Evolutionary conservation across 2,113 vertebrate species (phyloP).

Genomic region (Pluvialis apricaria): DNA sequence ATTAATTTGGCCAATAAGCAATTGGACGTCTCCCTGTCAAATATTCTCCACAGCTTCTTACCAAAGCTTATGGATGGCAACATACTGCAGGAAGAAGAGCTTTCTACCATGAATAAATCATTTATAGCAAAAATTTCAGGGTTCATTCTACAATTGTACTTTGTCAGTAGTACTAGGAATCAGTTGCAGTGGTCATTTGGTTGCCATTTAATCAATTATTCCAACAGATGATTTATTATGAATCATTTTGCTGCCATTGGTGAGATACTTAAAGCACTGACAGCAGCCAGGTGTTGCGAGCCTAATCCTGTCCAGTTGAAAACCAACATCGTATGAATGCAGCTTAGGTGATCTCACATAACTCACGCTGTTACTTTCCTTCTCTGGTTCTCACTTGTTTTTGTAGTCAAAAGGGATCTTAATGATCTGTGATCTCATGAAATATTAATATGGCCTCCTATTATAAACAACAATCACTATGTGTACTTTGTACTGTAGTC

Average conservation of each 20-base stretch:
- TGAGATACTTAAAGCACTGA: neutral
- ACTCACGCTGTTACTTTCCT: neutral
- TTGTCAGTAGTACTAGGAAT: neutral
- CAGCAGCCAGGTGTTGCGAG: neutral
- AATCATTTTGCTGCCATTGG: neutral
- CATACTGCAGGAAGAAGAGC: neutral
- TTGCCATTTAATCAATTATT: neutral
- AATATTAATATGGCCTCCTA: neutral
- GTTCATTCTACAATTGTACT: neutral
- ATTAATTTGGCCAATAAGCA: neutral
- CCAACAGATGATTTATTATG: neutral
- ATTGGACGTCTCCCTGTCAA: neutral
- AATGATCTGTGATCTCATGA: neutral
- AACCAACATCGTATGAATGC: neutral
- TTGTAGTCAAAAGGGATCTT: neutral
- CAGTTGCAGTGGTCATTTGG: neutral
- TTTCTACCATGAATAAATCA: neutral
- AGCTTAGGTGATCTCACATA: neutral
- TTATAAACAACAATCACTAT: neutral
- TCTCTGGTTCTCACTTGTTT: neutral
- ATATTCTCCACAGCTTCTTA: neutral
- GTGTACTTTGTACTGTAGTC: neutral
- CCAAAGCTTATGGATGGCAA: neutral
- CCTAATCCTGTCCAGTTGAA: neutral
- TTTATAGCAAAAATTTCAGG: neutral